Evolutionary conservation across 2,888 invertebrate genomes (phyloP), one percentile per base, ranked within the genome.

Genomic region (Caenorhabditis sp.): DNA sequence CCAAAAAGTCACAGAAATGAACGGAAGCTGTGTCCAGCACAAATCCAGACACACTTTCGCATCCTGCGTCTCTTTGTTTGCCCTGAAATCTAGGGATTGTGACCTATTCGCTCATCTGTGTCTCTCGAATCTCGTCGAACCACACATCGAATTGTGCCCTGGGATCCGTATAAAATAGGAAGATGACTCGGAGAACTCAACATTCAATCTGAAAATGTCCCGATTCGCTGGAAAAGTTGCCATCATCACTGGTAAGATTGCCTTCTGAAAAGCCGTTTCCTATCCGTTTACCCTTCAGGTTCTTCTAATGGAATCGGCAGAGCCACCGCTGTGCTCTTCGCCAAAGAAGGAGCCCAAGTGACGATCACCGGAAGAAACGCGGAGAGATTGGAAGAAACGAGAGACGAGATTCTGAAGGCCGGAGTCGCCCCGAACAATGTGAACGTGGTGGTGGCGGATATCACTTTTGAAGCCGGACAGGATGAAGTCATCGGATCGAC

Each of bases 281-380:
- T 13, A 17, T 5, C n/a, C n/a, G n/a, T n/a, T 50, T 30, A 2
- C 20, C 22, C 32, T 43, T 20, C 32, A 71, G 71, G 71, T 5
- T 71, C 71, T n/a, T 71, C 71, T 0, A 71, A 62, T 62, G 71
- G 61, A 59, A 71, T 71, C 26, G 71, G 71, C 13, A 43, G 61
- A 32, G 61, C 61, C 1, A 55, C 62, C 8, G 71, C 71, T 15
- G 5, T 71, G 9, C 46, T 71, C 4, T 45, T 71, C 13, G 71
- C 71, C 1, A 35, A 37, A n/a, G 61, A 71, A 39, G 61, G 61
- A 22, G 61, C 61, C 17, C n/a, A 62, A 46, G 61, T 71, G 11
- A 71, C 71, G 15, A 71, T 71, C n/a, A 61, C 53, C 11, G 71
- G 71, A 30, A 53, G 71, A 46, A 71, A 71, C 11, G 45, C 35